Evolutionary conservation across 2,888 invertebrate genomes (phyloP), one percentile per base, ranked within the genome.

Genomic region (Antheraea yamamai): DNA sequence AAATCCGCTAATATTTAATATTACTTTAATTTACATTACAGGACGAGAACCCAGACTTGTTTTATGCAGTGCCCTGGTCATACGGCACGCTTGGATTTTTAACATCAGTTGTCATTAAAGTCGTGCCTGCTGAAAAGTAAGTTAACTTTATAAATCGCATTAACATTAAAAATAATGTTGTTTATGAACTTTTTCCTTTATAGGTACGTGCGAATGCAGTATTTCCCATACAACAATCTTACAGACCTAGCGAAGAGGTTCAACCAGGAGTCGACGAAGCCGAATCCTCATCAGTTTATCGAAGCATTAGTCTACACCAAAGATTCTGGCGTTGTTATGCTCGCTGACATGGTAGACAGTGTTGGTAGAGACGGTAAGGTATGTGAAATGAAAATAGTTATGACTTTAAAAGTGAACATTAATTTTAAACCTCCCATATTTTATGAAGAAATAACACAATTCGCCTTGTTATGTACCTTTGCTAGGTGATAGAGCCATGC

Each of bases 41-140:
- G 96, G 95, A 96, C 23, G 96, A 97, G 77, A 96, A 97, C 83
- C 88, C 96, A 4, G 97, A 98, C 78, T 88, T 98, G 70, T 98
- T 96, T 89, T 97, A 97, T 87, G 95, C 97, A 1, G 95, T 98
- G 4, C 98, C 98, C 0, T 98, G 98, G 98, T 98, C 98, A 0
- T 97, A 98, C 86, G 98, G 98, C 8, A 98, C 98, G 0, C 91
- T 98, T 8, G 98, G 98, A 23, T 97, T 98, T 86, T 92, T 98
- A 35, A 97, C 97, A 0, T 96, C 97, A 0, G 97, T 96, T 0
- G 96, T 97, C 83, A 96, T 98, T 72, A 95, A 96, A 89, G 95
- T 98, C 47, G 95, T 98, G 74, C 97, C 97, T 4, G 97, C 97
- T 18, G 96, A 96, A 84, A 96, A 95, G 95, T 95, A 89, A 89